Percentiles rank a stretch among this genome's conserved stretches.
phyloP scores from a whole-genome alignment of 2,888 invertebrate species.

The Spodoptera picta region DNA sequence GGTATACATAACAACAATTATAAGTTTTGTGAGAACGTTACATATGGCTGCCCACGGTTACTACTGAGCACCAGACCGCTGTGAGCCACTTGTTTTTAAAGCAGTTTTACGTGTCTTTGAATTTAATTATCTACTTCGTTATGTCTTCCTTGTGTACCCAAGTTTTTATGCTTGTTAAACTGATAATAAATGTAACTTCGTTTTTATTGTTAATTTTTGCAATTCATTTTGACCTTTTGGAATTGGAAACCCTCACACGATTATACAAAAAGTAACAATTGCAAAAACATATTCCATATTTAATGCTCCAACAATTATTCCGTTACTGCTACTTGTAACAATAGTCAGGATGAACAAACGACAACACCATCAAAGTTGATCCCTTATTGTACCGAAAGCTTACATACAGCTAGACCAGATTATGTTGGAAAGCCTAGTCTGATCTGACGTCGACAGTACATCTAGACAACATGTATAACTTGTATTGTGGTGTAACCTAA shows the following conservation, averaged over 20 bases:
- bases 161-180: too few relatives aligned
- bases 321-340: slow-evolving; percentile 16
- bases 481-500: slow-evolving; percentile 42
- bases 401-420: too few relatives aligned
- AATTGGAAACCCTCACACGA: too few relatives aligned
- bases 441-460: slow-evolving; percentile 4
- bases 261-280: too few relatives aligned
- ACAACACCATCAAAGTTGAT: too few relatives aligned
- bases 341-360: slow-evolving; percentile 20
- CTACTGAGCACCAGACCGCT: slow-evolving; percentile 6
- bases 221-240: too few relatives aligned
- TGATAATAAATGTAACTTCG: too few relatives aligned
- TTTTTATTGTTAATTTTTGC: too few relatives aligned
- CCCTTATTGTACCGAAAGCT: too few relatives aligned
- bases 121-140: slow-evolving; percentile 9
- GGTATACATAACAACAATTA: slow-evolving; percentile 59
- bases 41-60: slow-evolving; percentile 45
- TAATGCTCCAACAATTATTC: slow-evolving; percentile 12
- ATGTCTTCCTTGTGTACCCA: too few relatives aligned
- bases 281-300: too few relatives aligned
- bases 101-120: slow-evolving; percentile 13
- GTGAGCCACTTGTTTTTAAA: slow-evolving; percentile 35
- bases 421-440: too few relatives aligned
- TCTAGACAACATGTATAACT: slow-evolving; percentile 20
- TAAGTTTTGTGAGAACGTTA: slow-evolving; percentile 50